Evolutionary conservation across 2,797 vertebrate genomes (phyloP).

Genomic region (Brotula barbata): DNA sequence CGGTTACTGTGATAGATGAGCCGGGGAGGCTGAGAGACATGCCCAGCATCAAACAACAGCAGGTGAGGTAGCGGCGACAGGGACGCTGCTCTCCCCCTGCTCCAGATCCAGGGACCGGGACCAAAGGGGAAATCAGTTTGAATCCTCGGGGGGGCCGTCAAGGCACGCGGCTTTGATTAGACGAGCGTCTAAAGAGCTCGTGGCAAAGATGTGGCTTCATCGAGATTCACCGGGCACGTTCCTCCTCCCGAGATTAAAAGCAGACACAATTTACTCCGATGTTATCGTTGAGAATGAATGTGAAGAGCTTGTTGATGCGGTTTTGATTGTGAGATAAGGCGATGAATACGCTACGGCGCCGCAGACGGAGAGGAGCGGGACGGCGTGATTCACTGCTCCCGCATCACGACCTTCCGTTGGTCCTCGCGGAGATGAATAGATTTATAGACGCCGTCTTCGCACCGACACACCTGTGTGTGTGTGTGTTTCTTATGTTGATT

Average conservation of each 20-base stretch:
- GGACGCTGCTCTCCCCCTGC: conserved; percentile 49
- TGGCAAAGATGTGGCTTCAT: conserved; percentile 59
- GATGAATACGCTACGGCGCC: conserved; percentile 1
- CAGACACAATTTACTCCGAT: conserved; percentile 60
- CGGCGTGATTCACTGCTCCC: too few relatives aligned
- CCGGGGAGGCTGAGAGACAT: conserved; percentile 63
- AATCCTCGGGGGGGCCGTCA: conserved; percentile 52
- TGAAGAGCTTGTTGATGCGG: conserved; percentile 44
- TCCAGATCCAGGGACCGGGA: conserved; percentile 38
- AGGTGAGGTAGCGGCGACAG: conserved; percentile 61
- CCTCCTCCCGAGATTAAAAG: conserved; percentile 65
- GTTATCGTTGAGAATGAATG: conserved; percentile 51
- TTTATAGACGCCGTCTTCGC: too few relatives aligned
- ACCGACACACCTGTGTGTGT: too few relatives aligned
- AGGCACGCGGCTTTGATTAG: conserved; percentile 62
- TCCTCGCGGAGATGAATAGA: too few relatives aligned
- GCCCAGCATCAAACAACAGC: conserved; percentile 72
- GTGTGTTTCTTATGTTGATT: too few relatives aligned
- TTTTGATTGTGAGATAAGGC: conserved; percentile 37
- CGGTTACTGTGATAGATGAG: conserved; percentile 81
- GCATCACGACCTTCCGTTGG: too few relatives aligned
- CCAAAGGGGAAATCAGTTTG: conserved; percentile 67
- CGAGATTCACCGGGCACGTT: conserved; percentile 65
- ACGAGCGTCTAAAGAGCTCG: conserved; percentile 50
- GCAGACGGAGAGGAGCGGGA: conserved; percentile 5